Base-by-base conservation (phyloP, 2,113 vertebrate species). In the Zootoca vivipara region DNA sequence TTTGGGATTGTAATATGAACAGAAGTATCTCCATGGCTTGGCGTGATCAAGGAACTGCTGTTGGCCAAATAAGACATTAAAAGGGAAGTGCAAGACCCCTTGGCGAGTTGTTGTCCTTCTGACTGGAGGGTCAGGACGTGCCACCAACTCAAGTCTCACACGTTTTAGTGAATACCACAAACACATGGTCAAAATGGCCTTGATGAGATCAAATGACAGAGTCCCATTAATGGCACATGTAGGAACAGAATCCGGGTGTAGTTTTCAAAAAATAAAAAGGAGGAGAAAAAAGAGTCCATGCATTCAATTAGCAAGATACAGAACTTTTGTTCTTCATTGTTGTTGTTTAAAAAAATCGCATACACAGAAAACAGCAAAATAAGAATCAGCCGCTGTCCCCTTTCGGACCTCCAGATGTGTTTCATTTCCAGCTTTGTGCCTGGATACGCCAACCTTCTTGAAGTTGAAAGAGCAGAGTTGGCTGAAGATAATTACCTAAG, bases 131-230 rank as follows among this genome's bases (percentile, higher is more conserved):
- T 96, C 93, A 94, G 94, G 94, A 95, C 35, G 82, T 92, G 95
- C 84, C 96, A 33, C 85, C 95, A 95, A 95, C 95, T 70, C 94
- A 96, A 96, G 95, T 1, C 35, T 89, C 89, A 95, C 95, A 97
- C 94, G 93, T 96, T 96, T 62, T 96, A 94, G 95, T 86, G 90
- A 92, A 96, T 97, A 97, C 95, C 88, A 89, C 93, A 91, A 95
- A 91, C 94, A 95, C 92, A 95, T 95, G 95, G 93, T 90, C 1
- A 67, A 92, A 92, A 91, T 87, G 94, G 95, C 94, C 93, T 80
- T 85, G 40, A 91, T 89, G 30, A 90, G 92, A 95, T 95, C 95
- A 95, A 95, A 95, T 92, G 93, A 87, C 89, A 92, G 91, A 91
- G 56, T 93, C 85, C 10, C 86, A 93, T 0, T 52, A 94, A 95